Conservation (phyloP, 2,888 invertebrate species). For the Apotomis betuletana region DNA sequence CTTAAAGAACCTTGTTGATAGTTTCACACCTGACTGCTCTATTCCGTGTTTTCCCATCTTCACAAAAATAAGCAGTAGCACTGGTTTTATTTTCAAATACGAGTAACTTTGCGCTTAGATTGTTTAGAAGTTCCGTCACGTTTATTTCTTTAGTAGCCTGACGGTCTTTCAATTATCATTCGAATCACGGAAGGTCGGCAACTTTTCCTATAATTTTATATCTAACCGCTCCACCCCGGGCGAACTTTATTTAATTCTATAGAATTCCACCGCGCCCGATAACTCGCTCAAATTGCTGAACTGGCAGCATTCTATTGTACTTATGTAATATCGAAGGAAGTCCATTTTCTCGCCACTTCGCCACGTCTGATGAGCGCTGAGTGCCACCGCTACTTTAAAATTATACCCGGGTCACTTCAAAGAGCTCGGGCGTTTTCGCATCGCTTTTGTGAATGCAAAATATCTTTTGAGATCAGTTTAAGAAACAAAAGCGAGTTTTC, state of each 20-base stretch:
- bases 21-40: slow-evolving; percentile 5
- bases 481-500: slow-evolving; percentile 11
- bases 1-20: slow-evolving; percentile 6
- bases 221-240: slow-evolving; percentile 50
- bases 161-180: slow-evolving; percentile 47
- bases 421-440: slow-evolving; percentile 33
- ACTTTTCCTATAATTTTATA: slow-evolving; percentile 55
- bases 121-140: slow-evolving; percentile 28
- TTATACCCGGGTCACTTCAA: slow-evolving; percentile 58
- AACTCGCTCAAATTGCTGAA: slow-evolving; percentile 66
- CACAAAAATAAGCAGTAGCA: background rate
- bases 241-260: slow-evolving; percentile 63
- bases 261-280: slow-evolving; percentile 58
- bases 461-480: slow-evolving; percentile 27
- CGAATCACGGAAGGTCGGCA: slow-evolving; percentile 49
- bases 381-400: slow-evolving; percentile 54
- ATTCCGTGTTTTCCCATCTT: slow-evolving; percentile 6
- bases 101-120: slow-evolving; percentile 5
- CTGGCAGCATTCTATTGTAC: slow-evolving; percentile 59
- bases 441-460: slow-evolving; percentile 33
- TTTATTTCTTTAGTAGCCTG: slow-evolving; percentile 37
- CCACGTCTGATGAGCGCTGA: slow-evolving; percentile 48
- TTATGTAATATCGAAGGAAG: slow-evolving; percentile 65
- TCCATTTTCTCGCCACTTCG: slow-evolving; percentile 64
- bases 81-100: slow-evolving; percentile 4